phyloP scores from a whole-genome alignment of 2,797 vertebrate genomes.

The Pteronotus mesoamericanus region DNA sequence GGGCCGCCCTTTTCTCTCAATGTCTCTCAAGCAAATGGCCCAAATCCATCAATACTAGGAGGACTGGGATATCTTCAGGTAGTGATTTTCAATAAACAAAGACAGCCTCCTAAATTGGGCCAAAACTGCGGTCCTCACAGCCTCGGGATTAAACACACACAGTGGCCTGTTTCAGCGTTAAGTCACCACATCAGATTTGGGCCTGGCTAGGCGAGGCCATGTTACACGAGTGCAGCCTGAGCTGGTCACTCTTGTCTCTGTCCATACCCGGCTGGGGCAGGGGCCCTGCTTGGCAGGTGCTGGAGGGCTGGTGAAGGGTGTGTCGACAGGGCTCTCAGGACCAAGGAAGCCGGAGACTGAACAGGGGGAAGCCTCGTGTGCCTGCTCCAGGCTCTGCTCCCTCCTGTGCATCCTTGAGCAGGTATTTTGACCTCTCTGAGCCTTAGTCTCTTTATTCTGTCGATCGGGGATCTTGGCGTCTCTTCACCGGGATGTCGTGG shows the following conservation, averaged over 20 bases:
- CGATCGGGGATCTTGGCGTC: not conserved
- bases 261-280: slow-evolving; percentile 63
- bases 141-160: slow-evolving; percentile 75
- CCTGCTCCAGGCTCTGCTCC: not conserved
- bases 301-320: too few species aligned
- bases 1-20: not conserved
- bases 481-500: not conserved
- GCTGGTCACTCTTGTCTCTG: slow-evolving; percentile 55
- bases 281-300: fast-evolving
- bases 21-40: slow-evolving; percentile 36
- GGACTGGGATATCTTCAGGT: slow-evolving; percentile 69
- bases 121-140: slow-evolving; percentile 73
- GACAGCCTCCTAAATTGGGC: slow-evolving; percentile 71
- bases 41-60: slow-evolving; percentile 46
- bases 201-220: slow-evolving; percentile 57
- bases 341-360: not conserved
- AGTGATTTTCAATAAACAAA: slow-evolving; percentile 72
- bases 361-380: fast-evolving
- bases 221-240: slow-evolving; percentile 58
- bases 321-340: too few species aligned
- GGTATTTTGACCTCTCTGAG: not conserved
- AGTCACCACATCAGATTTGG: slow-evolving; percentile 69
- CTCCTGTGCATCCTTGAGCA: not conserved
- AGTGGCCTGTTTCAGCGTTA: slow-evolving; percentile 67
- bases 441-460: not conserved